Conservation (phyloP, 2,113 vertebrate species). For the Nettapus auritus region DNA sequence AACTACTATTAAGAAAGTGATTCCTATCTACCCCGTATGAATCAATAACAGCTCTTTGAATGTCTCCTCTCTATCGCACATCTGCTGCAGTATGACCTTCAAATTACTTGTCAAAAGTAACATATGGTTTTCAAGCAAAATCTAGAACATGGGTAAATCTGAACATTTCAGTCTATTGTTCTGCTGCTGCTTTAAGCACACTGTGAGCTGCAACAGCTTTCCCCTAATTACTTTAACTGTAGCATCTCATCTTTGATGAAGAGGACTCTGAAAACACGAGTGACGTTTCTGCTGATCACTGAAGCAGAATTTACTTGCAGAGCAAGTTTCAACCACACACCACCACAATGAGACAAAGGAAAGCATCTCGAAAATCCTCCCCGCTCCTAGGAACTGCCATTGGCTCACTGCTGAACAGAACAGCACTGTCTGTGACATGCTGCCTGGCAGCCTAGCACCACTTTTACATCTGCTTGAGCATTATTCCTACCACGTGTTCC, state of each 20-base stretch:
- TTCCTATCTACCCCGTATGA: neutral
- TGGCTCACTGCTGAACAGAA: neutral
- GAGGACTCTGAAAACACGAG: neutral
- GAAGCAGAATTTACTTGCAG: neutral
- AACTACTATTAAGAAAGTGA: neutral
- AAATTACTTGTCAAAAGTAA: neutral
- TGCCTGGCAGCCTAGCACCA: neutral
- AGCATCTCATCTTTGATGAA: neutral
- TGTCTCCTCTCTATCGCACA: neutral
- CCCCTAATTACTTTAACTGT: neutral
- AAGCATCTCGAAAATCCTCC: neutral
- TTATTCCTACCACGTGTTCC: neutral
- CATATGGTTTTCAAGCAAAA: neutral
- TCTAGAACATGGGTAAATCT: neutral
- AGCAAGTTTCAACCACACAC: neutral
- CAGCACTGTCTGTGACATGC: neutral
- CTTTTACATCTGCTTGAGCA: neutral
- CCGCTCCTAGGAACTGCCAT: neutral
- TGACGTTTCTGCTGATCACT: neutral
- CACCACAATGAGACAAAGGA: neutral
- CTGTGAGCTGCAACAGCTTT: neutral
- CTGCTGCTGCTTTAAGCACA: neutral
- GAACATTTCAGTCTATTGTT: neutral
- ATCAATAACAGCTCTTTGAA: neutral
- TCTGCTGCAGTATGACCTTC: neutral